Conservation (phyloP, 2,113 vertebrate genomes). For the Pseudopodoces humilis region DNA sequence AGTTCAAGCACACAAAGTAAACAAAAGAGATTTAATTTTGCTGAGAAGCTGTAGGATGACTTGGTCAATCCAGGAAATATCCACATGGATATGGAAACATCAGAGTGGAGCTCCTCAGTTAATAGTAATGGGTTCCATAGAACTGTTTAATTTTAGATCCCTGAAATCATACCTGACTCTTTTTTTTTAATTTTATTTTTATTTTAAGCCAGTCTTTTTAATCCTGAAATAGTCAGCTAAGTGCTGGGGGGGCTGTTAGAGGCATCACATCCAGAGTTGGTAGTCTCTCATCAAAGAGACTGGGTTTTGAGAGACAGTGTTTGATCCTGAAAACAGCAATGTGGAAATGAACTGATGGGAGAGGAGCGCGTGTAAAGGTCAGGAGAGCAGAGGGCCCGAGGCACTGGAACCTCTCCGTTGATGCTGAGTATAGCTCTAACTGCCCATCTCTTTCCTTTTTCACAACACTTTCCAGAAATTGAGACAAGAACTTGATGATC, state of each 20-base stretch:
- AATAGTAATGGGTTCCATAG: not conserved
- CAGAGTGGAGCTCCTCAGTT: not conserved
- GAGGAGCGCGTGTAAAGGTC: not conserved
- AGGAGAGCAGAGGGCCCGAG: not conserved
- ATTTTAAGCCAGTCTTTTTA: not conserved
- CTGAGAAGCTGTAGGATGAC: not conserved
- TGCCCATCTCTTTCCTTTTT: not conserved
- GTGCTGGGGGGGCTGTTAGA: not conserved
- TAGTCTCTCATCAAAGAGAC: not conserved
- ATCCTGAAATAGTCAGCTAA: not conserved
- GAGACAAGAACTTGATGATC: conserved; percentile 86
- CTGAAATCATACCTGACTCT: not conserved
- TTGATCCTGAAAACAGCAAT: not conserved
- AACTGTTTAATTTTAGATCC: not conserved
- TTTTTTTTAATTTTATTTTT: not conserved
- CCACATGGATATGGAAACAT: not conserved
- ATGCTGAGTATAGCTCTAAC: not conserved
- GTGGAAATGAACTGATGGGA: not conserved
- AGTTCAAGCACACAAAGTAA: not conserved
- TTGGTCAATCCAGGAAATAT: not conserved
- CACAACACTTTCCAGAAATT: conserved; percentile 76
- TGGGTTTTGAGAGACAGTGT: not conserved
- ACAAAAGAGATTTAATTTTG: not conserved
- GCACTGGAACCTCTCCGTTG: not conserved
- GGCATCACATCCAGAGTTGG: not conserved